phyloP scores from a whole-genome alignment of 2,888 invertebrate genomes.

The Tipula unca region DNA sequence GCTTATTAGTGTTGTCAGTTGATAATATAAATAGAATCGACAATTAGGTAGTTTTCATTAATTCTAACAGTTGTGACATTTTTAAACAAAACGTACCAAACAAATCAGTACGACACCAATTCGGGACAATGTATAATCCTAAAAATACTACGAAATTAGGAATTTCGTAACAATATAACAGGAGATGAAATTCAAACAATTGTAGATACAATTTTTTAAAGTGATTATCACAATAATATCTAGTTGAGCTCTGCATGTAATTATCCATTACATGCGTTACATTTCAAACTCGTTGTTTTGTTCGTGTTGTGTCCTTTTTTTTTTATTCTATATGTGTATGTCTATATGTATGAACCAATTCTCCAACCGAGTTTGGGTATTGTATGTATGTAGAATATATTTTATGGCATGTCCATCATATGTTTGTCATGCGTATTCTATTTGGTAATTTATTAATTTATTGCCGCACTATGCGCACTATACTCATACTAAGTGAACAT shows the following conservation, averaged over 20 bases:
- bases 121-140: neutral
- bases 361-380: neutral
- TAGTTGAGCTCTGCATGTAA: neutral
- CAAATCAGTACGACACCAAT: neutral
- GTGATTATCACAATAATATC: neutral
- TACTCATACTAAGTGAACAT: neutral
- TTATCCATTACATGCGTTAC: neutral
- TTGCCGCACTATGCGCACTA: neutral
- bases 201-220: neutral
- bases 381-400: neutral
- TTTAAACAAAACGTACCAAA: neutral
- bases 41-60: neutral
- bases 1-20: neutral
- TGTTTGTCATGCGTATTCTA: neutral
- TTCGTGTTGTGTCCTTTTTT: neutral
- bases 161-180: neutral
- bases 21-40: neutral
- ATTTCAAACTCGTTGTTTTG: neutral
- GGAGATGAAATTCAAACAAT: neutral
- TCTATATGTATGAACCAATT: neutral
- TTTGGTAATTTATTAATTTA: neutral
- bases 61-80: neutral
- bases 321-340: no score
- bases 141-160: neutral
- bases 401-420: neutral